Evolutionary conservation across 2,888 invertebrate genomes (phyloP), one percentile per base, ranked within the genome.

Genomic region (Ochropleura leucogaster): DNA sequence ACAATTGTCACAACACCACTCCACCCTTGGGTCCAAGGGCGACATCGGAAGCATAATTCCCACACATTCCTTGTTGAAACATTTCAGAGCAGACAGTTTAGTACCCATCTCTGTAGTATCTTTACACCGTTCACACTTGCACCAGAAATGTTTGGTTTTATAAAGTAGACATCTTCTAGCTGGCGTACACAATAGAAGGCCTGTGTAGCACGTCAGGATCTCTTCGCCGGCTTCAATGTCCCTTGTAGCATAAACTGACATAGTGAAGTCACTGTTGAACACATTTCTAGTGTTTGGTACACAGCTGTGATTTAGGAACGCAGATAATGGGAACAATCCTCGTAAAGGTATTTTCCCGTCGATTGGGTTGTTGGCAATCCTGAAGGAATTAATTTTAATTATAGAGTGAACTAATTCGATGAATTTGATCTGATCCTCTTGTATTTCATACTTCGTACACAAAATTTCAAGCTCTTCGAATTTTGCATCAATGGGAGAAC

Each of bases 221-320:
- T 98, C 98, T 62, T 97, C 95, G 40, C 97, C 97, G 67, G 92
- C 91, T 51, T 93, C 91, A 69, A 98, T 98, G 72, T 96, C 94
- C 73, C 93, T 93, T 0, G 97, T 92, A 8, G 98, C 97, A 84
- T 96, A 97, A 12, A 97, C 95, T 42, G 96, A 92, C 97, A 98
- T 97, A 18, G 93, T 91, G 74, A 97, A 94, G 74, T 97, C 91
- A 0, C 91, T 88, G 86, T 96, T 96, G 84, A 97, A 98, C 20
- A 97, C 94, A 88, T 97, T 97, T 78, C 97, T 96, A 0, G 97
- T 97, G 89, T 98, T 98, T 5, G 98, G 98, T 44, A 95, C 90
- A 90, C 98, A 98, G 75, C 95, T 96, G 89, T 98, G 98, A 92
- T 98, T 98, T 82, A 97, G 94, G 80, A 98, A 95, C 55, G 97